Percentiles rank a stretch among this genome's conserved stretches.
These are phyloP conservation scores for Opisthograptis luteolata DNA, from an alignment of 2,888 invertebrate genomes.

Conservation along the genomic window DNA sequence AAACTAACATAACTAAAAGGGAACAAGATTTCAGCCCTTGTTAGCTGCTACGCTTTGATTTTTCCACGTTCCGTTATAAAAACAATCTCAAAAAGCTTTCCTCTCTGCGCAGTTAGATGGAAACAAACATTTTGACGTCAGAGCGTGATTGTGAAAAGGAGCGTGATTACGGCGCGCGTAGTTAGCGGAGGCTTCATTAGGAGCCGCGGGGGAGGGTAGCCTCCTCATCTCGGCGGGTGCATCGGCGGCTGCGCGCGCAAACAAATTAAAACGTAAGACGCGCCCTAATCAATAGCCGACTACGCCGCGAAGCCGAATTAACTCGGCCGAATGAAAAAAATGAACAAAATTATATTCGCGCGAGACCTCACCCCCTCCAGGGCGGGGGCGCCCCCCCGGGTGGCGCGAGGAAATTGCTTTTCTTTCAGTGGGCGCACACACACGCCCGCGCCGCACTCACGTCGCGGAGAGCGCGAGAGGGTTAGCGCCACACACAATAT, in stretches of 20 bases:
- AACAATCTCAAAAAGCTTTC: slow-evolving; percentile 13
- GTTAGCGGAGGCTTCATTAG: slow-evolving; percentile 79
- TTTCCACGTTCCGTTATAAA: slow-evolving; percentile 14
- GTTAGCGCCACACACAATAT: slow-evolving; percentile 83
- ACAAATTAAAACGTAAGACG: slow-evolving; percentile 85
- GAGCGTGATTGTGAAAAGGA: slow-evolving; percentile 72
- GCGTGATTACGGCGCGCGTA: slow-evolving; percentile 69
- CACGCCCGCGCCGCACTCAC: slow-evolving; percentile 70
- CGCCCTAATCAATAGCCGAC: slow-evolving; percentile 84
- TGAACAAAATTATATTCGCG: slow-evolving; percentile 85
- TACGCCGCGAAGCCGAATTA: slow-evolving; percentile 82
- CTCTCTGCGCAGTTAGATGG: slow-evolving; percentile 13
- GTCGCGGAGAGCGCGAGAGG: slow-evolving; percentile 70
- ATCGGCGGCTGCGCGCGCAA: slow-evolving; percentile 82
- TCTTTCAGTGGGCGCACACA: slow-evolving; percentile 83
- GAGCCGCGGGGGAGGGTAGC: slow-evolving; percentile 44
- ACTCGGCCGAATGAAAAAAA: slow-evolving; percentile 84
- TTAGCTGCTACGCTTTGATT: slow-evolving; percentile 9
- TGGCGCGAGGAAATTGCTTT: slow-evolving; percentile 79
- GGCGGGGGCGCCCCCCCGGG: slow-evolving; percentile 54
- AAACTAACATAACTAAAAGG: slow-evolving; percentile 1
- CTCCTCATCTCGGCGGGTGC: slow-evolving; percentile 75
- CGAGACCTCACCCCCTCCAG: slow-evolving; percentile 71
- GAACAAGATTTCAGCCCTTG: background rate
- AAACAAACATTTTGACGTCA: slow-evolving; percentile 45